Evolutionary conservation across 1,140 invertebrate genomes (phyloP).

Genomic region (Pentalonia nigronervosa): DNA sequence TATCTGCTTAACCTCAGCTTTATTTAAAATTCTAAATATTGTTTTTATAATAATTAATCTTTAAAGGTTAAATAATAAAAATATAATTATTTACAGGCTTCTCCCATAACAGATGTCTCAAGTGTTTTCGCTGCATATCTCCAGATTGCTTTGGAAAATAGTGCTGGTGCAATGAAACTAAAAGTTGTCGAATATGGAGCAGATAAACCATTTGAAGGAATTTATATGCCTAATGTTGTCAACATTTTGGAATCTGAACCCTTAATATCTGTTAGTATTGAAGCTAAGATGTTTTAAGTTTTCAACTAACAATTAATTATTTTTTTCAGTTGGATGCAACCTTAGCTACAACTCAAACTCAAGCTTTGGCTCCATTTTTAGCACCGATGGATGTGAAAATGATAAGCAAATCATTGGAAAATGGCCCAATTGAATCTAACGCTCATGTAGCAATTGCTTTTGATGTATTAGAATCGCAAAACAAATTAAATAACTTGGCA

Average conservation of each 20-base stretch:
- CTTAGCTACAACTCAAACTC: conserved; percentile 63
- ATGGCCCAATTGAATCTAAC: conserved; percentile 69
- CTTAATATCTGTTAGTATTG: conserved; percentile 67
- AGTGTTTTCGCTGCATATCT: conserved; percentile 73
- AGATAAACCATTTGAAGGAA: conserved; percentile 70
- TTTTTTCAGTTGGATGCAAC: conserved; percentile 64
- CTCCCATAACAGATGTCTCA: conserved; percentile 49
- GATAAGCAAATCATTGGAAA: conserved; percentile 67
- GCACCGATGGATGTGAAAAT: conserved; percentile 70
- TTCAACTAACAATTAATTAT: neutral
- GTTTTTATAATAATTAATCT: neutral
- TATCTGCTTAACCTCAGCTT: neutral
- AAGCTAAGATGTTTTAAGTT: neutral
- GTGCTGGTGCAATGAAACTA: conserved; percentile 73
- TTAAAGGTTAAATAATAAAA: neutral
- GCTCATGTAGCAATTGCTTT: conserved; percentile 73
- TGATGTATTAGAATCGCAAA: conserved; percentile 66
- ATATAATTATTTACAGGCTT: neutral
- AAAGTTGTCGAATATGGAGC: conserved; percentile 79
- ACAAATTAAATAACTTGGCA: conserved; percentile 68
- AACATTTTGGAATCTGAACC: conserved; percentile 74
- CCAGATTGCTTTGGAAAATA: conserved; percentile 83
- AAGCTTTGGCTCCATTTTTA: conserved; percentile 65
- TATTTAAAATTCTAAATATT: neutral
- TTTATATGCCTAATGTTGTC: conserved; percentile 69